These are phyloP conservation scores for Heliconius aoede DNA, from an alignment of 2,888 invertebrate species.

Conservation along the genomic window DNA sequence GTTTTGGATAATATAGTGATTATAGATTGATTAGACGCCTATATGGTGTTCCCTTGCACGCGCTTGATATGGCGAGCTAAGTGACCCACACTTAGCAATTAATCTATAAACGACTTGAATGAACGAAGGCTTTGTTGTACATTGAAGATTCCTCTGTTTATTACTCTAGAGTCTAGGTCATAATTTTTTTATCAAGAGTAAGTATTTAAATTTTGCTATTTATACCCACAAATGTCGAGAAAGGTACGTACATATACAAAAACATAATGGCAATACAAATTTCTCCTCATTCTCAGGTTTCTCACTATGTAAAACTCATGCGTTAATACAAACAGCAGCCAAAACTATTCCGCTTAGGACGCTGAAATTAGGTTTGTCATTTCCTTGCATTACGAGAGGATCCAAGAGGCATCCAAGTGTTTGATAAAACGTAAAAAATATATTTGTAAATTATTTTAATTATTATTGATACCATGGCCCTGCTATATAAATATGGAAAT, in stretches of 20 bases:
- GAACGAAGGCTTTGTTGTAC: constrained; percentile 14
- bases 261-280: too few species aligned
- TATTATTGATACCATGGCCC: constrained; percentile 19
- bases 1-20: constrained; percentile 53
- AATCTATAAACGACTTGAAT: constrained; percentile 18
- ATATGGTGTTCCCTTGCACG: constrained; percentile 51
- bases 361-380: too few species aligned
- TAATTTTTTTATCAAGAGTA: constrained; percentile 17
- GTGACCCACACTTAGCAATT: constrained; percentile 51
- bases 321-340: too few species aligned
- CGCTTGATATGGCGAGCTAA: constrained; percentile 51
- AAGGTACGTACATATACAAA: too few species aligned
- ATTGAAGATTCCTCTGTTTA: constrained; percentile 19
- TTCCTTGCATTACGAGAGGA: too few species aligned
- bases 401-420: neutral
- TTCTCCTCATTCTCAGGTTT: too few species aligned
- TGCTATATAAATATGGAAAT: constrained; percentile 29
- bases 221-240: too few species aligned
- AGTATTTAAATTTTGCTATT: too few species aligned
- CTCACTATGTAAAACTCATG: too few species aligned
- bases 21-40: constrained; percentile 45
- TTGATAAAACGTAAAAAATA: neutral
- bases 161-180: neutral
- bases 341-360: too few species aligned
- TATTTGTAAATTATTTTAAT: neutral